Conservation (phyloP, 2,797 vertebrate genomes). For the Odontamblyopus rebecca region DNA sequence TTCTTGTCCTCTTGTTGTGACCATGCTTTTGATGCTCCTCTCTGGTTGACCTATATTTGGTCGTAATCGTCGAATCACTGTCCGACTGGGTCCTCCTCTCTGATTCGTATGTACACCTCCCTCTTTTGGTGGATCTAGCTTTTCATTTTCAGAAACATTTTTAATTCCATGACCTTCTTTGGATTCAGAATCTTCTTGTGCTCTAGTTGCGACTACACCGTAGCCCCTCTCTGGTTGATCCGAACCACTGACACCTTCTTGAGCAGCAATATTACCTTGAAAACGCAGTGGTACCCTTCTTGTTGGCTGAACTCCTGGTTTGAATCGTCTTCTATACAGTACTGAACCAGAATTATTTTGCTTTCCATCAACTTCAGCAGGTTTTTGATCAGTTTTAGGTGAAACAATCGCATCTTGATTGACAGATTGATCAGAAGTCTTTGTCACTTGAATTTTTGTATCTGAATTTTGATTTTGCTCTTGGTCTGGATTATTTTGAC, state of each 20-base stretch:
- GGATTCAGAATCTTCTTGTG: neutral
- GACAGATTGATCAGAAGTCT: constrained; percentile 9
- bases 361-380: neutral
- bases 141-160: neutral
- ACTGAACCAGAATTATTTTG: neutral
- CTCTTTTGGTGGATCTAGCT: neutral
- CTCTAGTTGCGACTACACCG: neutral
- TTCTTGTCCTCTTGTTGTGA: no score
- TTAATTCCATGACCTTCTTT: neutral
- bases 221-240: neutral
- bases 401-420: neutral
- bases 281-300: constrained; percentile 10
- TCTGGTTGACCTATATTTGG: neutral
- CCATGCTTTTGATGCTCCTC: neutral
- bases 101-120: neutral
- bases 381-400: constrained; percentile 12
- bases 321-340: constrained; percentile 15
- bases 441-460: neutral
- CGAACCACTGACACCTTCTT: constrained; percentile 1
- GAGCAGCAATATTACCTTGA: constrained; percentile 15
- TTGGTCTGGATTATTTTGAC: neutral
- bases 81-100: neutral
- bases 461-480: neutral
- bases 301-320: constrained; percentile 27
- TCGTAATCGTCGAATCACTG: no score